phyloP scores from a whole-genome alignment of 2,797 vertebrate genomes.

The Rhinatrema bivittatum region DNA sequence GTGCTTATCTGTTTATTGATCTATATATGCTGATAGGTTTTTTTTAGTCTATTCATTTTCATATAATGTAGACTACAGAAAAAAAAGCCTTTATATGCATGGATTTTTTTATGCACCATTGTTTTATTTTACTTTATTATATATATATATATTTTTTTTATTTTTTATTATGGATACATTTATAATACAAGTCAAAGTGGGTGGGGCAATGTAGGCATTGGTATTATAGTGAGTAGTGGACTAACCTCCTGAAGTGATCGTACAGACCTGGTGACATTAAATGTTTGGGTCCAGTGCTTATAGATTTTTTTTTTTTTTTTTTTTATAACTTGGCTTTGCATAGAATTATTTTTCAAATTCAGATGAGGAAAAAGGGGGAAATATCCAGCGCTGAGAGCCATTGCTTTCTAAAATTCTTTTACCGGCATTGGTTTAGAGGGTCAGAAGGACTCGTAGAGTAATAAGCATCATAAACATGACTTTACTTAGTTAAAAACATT shows the following conservation, averaged over 20 bases:
- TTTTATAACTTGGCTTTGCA: slow-evolving; percentile 17
- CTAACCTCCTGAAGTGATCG: slow-evolving; percentile 16
- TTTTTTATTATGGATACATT: too few species aligned
- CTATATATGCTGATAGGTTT: too few species aligned
- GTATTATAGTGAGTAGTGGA: slow-evolving; percentile 4
- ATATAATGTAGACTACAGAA: too few species aligned
- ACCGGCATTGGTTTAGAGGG: slow-evolving; percentile 8
- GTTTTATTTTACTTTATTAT: too few species aligned
- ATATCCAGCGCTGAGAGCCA: slow-evolving; percentile 17
- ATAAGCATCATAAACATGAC: slow-evolving; percentile 22
- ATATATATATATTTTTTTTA: too few species aligned
- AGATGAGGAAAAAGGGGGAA: slow-evolving; percentile 6
- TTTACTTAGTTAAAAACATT: slow-evolving; percentile 33
- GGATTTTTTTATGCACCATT: too few species aligned
- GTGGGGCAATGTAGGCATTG: too few species aligned
- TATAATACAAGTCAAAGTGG: too few species aligned
- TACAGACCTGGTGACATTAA: slow-evolving; percentile 7
- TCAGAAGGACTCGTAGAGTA: slow-evolving; percentile 14
- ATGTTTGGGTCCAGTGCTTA: neutral
- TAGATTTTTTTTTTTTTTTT: slow-evolving; percentile 2
- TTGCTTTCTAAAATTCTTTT: too few species aligned
- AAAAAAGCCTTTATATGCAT: too few species aligned
- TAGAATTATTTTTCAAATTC: neutral
- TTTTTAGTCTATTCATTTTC: too few species aligned
- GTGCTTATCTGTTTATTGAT: too few species aligned